phyloP scores from a whole-genome alignment of 2,113 vertebrate genomes.

The Corythoichthys intestinalis region DNA sequence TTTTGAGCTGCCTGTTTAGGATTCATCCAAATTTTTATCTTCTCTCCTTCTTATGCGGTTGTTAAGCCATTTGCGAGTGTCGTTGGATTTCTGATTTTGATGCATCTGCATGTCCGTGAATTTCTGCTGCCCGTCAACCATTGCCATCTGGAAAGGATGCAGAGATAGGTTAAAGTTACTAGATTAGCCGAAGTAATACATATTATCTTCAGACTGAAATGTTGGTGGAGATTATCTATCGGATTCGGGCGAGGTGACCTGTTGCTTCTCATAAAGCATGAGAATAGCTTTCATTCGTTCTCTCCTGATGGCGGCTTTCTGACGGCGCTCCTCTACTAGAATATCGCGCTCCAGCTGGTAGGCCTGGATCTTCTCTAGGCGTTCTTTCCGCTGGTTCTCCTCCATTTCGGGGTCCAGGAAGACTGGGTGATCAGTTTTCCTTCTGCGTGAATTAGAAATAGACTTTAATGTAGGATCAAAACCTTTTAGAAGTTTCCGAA shows the following conservation, averaged over 20 bases:
- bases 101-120: neutral
- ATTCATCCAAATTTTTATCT: slow-evolving; percentile 59
- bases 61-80: slow-evolving; percentile 69
- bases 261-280: slow-evolving; percentile 73
- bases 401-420: slow-evolving; percentile 67
- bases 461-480: neutral
- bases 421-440: slow-evolving; percentile 43
- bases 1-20: slow-evolving; percentile 28
- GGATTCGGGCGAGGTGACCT: slow-evolving; percentile 60
- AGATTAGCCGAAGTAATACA: neutral
- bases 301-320: slow-evolving; percentile 57
- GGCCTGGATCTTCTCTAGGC: slow-evolving; percentile 74
- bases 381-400: slow-evolving; percentile 65
- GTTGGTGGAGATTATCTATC: neutral
- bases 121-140: slow-evolving; percentile 13
- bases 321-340: slow-evolving; percentile 67
- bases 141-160: slow-evolving; percentile 35
- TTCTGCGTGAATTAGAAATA: slow-evolving; percentile 58
- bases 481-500: neutral
- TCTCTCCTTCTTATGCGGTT: slow-evolving; percentile 59
- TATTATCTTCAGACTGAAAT: neutral
- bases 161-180: slow-evolving; percentile 9
- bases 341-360: slow-evolving; percentile 72
- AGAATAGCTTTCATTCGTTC: slow-evolving; percentile 68
- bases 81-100: slow-evolving; percentile 54